These are phyloP conservation scores for Seira musarum DNA, from an alignment of 2,888 invertebrate species.

Conservation along the genomic window DNA sequence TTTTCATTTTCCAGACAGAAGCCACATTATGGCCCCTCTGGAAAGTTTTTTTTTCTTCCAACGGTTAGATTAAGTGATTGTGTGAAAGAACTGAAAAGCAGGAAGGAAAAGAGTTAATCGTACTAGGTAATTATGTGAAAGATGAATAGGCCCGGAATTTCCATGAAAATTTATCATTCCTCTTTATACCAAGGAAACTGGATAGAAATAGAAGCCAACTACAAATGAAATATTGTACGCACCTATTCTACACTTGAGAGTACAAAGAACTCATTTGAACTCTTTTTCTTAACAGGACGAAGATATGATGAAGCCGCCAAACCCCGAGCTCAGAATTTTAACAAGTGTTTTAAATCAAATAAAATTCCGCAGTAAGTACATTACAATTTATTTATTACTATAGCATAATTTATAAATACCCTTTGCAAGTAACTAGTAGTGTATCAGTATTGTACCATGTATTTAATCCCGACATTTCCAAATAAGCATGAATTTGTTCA, in stretches of 20 bases:
- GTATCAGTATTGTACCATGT: not conserved
- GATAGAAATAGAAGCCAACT: too few species aligned
- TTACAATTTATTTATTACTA: not conserved
- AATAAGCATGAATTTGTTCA: not conserved
- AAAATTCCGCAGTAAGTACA: slow-evolving; percentile 83
- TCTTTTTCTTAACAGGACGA: slow-evolving; percentile 81
- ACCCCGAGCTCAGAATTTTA: slow-evolving; percentile 88
- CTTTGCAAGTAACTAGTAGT: not conserved
- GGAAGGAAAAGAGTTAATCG: not conserved
- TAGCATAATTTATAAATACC: not conserved
- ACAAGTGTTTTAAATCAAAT: slow-evolving; percentile 92
- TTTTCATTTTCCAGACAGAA: not conserved
- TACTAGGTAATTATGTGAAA: not conserved
- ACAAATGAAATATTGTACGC: too few species aligned
- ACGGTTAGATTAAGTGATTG: not conserved
- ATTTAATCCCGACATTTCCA: not conserved
- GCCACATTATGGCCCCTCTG: not conserved
- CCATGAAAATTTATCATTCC: too few species aligned
- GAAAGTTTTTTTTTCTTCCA: not conserved
- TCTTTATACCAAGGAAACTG: too few species aligned
- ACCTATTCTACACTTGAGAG: too few species aligned
- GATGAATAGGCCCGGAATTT: too few species aligned
- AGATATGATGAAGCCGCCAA: slow-evolving; percentile 79
- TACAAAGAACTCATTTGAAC: too few species aligned
- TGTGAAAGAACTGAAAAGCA: not conserved